Evolutionary conservation across 2,113 vertebrate species (phyloP).

Genomic region (Lethenteron camtschaticum): DNA sequence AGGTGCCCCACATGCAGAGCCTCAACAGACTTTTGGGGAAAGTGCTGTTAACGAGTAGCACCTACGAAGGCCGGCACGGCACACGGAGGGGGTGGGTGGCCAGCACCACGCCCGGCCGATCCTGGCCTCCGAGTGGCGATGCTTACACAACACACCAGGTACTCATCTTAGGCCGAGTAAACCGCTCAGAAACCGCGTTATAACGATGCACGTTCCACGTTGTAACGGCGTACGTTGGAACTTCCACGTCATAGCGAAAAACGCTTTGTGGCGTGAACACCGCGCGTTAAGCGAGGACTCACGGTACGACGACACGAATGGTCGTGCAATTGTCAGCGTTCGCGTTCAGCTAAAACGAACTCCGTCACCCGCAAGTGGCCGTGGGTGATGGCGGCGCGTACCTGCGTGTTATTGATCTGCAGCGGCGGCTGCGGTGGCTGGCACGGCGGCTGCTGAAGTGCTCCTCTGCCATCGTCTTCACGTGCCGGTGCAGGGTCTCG

Average conservation of each 20-base stretch:
- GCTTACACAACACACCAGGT: no score
- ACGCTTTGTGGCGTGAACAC: background rate
- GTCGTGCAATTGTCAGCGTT: no score
- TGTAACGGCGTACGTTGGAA: background rate
- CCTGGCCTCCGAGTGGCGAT: no score
- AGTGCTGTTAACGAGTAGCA: no score
- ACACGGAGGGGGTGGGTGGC: no score
- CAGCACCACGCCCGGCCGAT: no score
- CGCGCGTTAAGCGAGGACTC: background rate
- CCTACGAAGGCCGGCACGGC: no score
- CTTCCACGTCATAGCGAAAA: background rate
- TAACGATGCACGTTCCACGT: no score
- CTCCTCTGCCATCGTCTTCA: conserved; percentile 51
- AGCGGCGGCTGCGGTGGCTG: conserved; percentile 22
- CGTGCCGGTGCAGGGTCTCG: conserved; percentile 51
- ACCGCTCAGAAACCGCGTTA: no score
- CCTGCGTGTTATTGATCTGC: conserved; percentile 48
- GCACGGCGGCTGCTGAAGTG: conserved; percentile 30
- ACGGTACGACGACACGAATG: background rate
- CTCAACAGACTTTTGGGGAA: no score
- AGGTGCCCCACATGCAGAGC: no score
- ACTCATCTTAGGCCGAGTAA: no score
- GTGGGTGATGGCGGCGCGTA: conserved; percentile 24
- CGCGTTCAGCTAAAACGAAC: background rate
- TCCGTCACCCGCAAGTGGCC: conserved; percentile 36